A percentile compares a stretch with the other conserved stretches of the same genome.
Evolutionary conservation across 2,888 invertebrate species (phyloP).

Genomic region (Tenthredo notha): DNA sequence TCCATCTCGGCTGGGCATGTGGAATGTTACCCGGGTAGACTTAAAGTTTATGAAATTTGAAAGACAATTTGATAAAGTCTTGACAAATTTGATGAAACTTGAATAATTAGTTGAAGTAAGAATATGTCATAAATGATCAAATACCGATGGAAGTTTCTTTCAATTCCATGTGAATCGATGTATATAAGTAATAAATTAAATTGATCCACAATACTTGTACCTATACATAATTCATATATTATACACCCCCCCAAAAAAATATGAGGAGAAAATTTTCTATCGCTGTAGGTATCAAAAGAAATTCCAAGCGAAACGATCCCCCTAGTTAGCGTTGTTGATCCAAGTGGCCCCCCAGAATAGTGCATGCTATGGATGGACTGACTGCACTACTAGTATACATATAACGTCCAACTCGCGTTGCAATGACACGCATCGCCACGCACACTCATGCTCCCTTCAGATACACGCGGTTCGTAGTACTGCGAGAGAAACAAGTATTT

Average conservation of each 20-base stretch:
- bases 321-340: constrained; percentile 65
- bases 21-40: no score
- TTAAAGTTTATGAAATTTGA: no score
- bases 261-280: constrained; percentile 61
- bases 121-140: no score
- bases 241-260: background rate
- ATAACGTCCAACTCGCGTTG: constrained; percentile 60
- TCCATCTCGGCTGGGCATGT: background rate
- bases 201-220: background rate
- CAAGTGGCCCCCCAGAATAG: constrained; percentile 55
- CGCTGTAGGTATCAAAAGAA: constrained; percentile 66
- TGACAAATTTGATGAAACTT: no score
- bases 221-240: background rate
- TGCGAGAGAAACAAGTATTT: constrained; percentile 34
- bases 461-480: constrained; percentile 33
- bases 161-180: background rate
- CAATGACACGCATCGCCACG: constrained; percentile 66
- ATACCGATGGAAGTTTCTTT: background rate
- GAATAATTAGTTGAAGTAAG: no score
- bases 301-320: constrained; percentile 64
- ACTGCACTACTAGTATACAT: constrained; percentile 4
- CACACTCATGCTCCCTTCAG: constrained; percentile 56
- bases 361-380: constrained; percentile 22
- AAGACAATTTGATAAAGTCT: no score
- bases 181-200: background rate